Conservation (phyloP, 2,797 vertebrate genomes). For the Catharus ustulatus region DNA sequence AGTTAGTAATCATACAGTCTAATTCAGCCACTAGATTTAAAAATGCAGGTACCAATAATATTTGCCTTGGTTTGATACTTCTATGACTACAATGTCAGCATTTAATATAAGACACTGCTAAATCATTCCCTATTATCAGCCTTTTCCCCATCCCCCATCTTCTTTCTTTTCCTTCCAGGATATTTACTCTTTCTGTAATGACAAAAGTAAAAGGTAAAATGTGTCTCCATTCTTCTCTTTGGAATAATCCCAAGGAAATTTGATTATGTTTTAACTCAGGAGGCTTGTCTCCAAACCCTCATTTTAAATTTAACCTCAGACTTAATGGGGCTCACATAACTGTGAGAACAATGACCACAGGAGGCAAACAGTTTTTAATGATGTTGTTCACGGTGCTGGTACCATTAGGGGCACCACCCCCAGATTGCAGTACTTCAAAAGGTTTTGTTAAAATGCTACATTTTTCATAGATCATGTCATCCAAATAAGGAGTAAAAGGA, state of each 20-base stretch:
- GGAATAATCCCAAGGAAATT: neutral
- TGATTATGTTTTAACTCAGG: neutral
- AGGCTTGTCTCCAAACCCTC: neutral
- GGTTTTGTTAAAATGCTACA: neutral
- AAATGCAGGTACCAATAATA: neutral
- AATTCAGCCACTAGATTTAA: neutral
- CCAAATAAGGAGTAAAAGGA: neutral
- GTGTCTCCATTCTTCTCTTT: neutral
- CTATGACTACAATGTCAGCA: neutral
- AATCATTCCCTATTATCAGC: neutral
- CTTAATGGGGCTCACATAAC: neutral
- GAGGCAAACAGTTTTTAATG: neutral
- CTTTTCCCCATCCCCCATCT: neutral
- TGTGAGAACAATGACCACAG: neutral
- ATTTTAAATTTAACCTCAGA: neutral
- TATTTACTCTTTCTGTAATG: neutral
- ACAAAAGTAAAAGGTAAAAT: neutral
- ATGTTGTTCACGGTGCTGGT: neutral
- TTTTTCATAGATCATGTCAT: neutral
- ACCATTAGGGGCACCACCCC: neutral
- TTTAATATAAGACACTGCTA: neutral
- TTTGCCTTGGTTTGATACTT: neutral
- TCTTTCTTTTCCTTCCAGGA: neutral
- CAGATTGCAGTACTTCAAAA: neutral
- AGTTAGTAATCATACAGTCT: neutral